A percentile compares a stretch with the other conserved stretches of the same genome.
Evolutionary conservation across 2,888 invertebrate genomes (phyloP).

Genomic region (Drosophila paramelanica): DNA sequence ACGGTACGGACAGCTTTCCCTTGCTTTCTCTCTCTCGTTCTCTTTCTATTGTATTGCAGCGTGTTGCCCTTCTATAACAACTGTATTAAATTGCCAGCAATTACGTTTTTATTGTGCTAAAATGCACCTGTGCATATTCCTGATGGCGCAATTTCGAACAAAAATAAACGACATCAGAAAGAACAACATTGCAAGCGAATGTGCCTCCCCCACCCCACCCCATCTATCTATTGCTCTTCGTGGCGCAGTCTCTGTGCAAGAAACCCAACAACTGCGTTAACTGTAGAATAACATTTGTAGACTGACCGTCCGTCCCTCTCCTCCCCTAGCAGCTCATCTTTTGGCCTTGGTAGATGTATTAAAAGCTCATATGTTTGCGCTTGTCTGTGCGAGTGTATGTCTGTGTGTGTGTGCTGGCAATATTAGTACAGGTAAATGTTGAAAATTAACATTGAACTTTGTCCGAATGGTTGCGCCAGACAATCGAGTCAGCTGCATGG

Average conservation of each 20-base stretch:
- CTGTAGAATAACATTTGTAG: slow-evolving; percentile 70
- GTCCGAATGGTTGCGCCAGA: slow-evolving; percentile 48
- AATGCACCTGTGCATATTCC: slow-evolving; percentile 82
- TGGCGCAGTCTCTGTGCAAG: slow-evolving; percentile 31
- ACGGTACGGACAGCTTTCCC: not conserved
- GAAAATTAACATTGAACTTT: slow-evolving; percentile 82
- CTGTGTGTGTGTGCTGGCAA: slow-evolving; percentile 52
- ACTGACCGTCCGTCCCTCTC: slow-evolving; percentile 3
- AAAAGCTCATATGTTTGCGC: slow-evolving; percentile 49
- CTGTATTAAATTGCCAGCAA: slow-evolving; percentile 78
- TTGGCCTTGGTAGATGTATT: slow-evolving; percentile 43
- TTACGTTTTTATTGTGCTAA: slow-evolving; percentile 82
- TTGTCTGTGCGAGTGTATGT: slow-evolving; percentile 5
- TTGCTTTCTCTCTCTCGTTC: not conserved
- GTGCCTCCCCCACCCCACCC: not conserved
- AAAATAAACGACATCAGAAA: slow-evolving; percentile 80
- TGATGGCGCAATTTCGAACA: slow-evolving; percentile 82
- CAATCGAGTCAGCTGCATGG: slow-evolving; percentile 32
- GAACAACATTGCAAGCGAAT: slow-evolving; percentile 70
- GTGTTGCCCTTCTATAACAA: slow-evolving; percentile 46
- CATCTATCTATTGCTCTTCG: not conserved
- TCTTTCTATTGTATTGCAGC: slow-evolving; percentile 2
- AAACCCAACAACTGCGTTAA: slow-evolving; percentile 77
- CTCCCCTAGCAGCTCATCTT: not conserved
- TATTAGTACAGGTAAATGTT: slow-evolving; percentile 80